A percentile compares a stretch with the other conserved stretches of the same genome.
These are phyloP conservation scores for Verasper variegatus DNA, from an alignment of 2,113 vertebrate species.

Conservation along the genomic window DNA sequence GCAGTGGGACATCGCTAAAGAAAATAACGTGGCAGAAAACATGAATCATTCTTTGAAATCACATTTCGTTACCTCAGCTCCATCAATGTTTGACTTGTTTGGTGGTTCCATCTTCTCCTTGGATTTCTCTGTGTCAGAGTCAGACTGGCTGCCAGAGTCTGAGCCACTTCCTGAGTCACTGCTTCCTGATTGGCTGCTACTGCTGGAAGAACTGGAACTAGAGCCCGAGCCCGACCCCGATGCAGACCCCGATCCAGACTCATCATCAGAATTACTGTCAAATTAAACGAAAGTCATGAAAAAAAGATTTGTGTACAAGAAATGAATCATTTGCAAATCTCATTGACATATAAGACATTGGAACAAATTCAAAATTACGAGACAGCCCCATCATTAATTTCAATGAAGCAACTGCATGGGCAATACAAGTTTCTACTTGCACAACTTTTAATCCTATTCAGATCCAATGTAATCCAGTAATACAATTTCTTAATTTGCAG, in stretches of 20 bases:
- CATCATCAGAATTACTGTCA: constrained; percentile 92
- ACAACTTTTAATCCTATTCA: background rate
- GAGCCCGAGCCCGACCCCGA: constrained; percentile 93
- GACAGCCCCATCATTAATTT: no score
- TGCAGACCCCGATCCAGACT: constrained; percentile 91
- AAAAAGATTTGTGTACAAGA: background rate
- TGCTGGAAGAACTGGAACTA: constrained; percentile 93
- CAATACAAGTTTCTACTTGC: no score
- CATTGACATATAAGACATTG: background rate
- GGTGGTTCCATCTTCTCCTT: constrained; percentile 89
- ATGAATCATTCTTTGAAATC: background rate
- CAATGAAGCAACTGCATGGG: no score
- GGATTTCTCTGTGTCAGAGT: constrained; percentile 91
- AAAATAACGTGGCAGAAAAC: no score
- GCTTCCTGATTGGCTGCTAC: constrained; percentile 95
- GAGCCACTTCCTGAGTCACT: constrained; percentile 96
- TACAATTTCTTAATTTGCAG: background rate
- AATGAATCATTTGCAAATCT: background rate
- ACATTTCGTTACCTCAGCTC: constrained; percentile 88
- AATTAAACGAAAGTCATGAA: constrained; percentile 16
- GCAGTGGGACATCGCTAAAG: no score
- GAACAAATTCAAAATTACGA: background rate
- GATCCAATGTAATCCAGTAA: no score
- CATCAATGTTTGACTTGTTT: constrained; percentile 91
- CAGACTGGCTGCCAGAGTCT: constrained; percentile 94